Conservation (phyloP, 2,888 invertebrate species). For the Lithophane semibrunnea region DNA sequence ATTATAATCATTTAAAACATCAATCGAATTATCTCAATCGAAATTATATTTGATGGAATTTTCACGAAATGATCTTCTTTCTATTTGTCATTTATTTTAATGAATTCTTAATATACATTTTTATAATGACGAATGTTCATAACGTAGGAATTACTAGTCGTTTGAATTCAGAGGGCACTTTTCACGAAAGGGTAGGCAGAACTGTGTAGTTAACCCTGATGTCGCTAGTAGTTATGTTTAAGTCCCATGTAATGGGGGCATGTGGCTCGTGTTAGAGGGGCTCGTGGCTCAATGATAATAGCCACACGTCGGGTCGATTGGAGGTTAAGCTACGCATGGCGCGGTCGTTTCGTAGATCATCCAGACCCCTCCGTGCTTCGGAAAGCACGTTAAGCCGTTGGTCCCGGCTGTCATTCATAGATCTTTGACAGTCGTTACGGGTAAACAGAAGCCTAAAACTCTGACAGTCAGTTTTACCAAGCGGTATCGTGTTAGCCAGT, state of each 20-base stretch:
- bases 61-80: background rate
- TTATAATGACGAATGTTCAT: background rate
- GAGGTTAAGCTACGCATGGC: no score
- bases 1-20: background rate
- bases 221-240: background rate
- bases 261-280: no score
- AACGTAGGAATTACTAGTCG: background rate
- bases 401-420: no score
- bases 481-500: no score
- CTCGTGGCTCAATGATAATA: no score
- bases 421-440: no score
- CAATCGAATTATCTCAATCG: background rate
- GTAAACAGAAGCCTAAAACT: no score
- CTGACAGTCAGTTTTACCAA: no score
- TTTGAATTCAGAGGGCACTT: background rate
- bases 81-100: background rate
- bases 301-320: no score
- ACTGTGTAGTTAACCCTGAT: background rate
- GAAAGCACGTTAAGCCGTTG: no score
- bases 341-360: no score
- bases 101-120: background rate
- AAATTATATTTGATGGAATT: background rate
- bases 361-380: no score
- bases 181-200: background rate
- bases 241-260: background rate